These are phyloP conservation scores for Mesodorylaimus sp. DNA, from an alignment of 2,888 invertebrate genomes.

Conservation along the genomic window DNA sequence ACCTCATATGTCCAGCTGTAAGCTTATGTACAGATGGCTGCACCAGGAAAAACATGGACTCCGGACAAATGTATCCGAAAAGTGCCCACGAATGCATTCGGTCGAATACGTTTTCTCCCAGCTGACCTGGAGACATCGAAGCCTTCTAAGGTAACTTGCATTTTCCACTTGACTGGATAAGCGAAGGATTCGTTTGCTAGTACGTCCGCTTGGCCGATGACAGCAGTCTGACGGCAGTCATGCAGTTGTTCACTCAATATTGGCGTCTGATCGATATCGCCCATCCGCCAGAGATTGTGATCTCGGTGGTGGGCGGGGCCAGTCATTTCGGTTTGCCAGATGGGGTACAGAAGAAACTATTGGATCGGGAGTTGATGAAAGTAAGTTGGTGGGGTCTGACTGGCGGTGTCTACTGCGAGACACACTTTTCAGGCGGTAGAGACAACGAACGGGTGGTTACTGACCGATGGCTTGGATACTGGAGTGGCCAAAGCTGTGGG, in stretches of 20 bases:
- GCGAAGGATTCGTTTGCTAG: too few species aligned
- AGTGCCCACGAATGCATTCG: too few species aligned
- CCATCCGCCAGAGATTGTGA: conserved; percentile 31
- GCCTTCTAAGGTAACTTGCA: too few species aligned
- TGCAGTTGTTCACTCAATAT: conserved; percentile 28
- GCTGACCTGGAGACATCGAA: too few species aligned
- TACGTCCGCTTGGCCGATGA: conserved; percentile 30
- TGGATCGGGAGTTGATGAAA: conserved; percentile 31
- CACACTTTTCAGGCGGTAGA: conserved; percentile 28
- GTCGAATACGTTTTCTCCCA: too few species aligned
- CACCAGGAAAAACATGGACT: too few species aligned
- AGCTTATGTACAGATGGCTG: too few species aligned
- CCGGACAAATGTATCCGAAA: too few species aligned
- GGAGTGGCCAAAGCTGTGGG: conserved; percentile 35
- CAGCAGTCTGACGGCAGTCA: conserved; percentile 24
- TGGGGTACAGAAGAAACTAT: conserved; percentile 29
- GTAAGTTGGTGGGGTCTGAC: too few species aligned
- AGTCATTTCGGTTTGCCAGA: conserved; percentile 34
- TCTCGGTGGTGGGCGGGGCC: conserved; percentile 34
- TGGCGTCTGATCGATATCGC: conserved; percentile 32
- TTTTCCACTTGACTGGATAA: too few species aligned
- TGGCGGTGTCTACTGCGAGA: too few species aligned
- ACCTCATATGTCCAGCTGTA: too few species aligned
- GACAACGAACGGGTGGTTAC: conserved; percentile 34
- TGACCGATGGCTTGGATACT: conserved; percentile 33